Conservation (phyloP, 2,797 vertebrate species). For the Takifugu rubripes region DNA sequence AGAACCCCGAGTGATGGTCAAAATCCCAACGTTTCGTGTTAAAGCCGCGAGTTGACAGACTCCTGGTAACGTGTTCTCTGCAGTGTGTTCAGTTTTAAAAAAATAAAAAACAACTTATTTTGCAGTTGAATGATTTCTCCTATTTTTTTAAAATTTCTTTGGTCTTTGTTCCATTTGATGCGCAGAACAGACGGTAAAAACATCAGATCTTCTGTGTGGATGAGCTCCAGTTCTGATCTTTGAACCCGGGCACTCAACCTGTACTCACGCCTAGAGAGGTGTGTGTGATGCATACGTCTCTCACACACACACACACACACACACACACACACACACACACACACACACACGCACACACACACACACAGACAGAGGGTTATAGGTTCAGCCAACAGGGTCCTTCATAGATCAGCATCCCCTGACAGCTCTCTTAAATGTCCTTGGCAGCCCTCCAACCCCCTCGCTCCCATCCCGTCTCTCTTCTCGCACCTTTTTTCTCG, state of each 20-base stretch:
- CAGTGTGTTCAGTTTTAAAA: too few species aligned
- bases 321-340: constrained; percentile 9
- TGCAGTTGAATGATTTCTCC: background rate
- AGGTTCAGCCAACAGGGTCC: constrained; percentile 63
- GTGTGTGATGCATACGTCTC: constrained; percentile 32
- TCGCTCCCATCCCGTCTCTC: constrained; percentile 33
- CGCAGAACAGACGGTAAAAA: constrained; percentile 23
- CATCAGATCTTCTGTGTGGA: constrained; percentile 56
- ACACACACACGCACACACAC: constrained; percentile 19
- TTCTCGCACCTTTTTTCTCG: constrained; percentile 62
- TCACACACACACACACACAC: background rate
- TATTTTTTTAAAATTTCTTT: background rate
- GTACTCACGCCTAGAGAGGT: constrained; percentile 30
- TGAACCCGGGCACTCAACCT: constrained; percentile 38
- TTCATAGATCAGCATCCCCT: constrained; percentile 74
- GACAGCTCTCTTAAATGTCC: constrained; percentile 81
- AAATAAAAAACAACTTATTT: background rate
- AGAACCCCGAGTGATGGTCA: too few species aligned
- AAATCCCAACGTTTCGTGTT: too few species aligned
- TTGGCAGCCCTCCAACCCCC: constrained; percentile 71
- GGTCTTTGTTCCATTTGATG: constrained; percentile 22
- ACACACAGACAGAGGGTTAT: constrained; percentile 44
- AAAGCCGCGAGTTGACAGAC: too few species aligned
- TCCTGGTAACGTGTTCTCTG: too few species aligned
- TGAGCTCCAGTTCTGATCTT: constrained; percentile 42